These are phyloP conservation scores for Hephaestus fuliginosus DNA, from an alignment of 2,797 vertebrate genomes.

Conservation along the genomic window DNA sequence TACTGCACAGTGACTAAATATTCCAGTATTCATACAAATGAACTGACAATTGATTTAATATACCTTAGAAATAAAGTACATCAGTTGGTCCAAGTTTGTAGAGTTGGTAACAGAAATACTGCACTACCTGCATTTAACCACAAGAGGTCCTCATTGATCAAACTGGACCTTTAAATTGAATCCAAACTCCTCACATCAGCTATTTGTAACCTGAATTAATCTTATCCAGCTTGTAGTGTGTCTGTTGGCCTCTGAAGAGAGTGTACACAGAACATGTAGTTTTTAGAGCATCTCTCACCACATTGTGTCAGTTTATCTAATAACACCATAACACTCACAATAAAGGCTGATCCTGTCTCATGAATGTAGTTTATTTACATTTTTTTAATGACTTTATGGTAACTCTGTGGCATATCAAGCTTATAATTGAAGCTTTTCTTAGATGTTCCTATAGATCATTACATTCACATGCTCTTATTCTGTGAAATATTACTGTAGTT, in stretches of 20 bases:
- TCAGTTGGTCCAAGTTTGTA: not conserved
- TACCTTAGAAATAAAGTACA: not conserved
- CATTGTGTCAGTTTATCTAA: not conserved
- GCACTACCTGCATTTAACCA: slow-evolving; percentile 40
- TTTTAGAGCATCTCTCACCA: not conserved
- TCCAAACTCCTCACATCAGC: not conserved
- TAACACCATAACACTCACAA: not conserved
- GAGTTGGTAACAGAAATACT: not conserved
- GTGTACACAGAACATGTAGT: not conserved
- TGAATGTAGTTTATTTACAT: not conserved
- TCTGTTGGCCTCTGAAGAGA: not conserved
- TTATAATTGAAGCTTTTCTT: not conserved
- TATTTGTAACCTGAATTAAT: too few species aligned
- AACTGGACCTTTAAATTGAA: not conserved
- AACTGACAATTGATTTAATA: not conserved
- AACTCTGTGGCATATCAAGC: not conserved
- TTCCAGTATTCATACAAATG: not conserved
- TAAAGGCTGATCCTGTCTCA: not conserved
- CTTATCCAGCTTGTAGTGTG: not conserved
- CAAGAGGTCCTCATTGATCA: slow-evolving; percentile 38
- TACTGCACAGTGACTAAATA: not conserved
- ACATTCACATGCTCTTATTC: not conserved
- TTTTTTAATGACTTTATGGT: not conserved
- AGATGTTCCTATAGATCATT: not conserved
- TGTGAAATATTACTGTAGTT: slow-evolving; percentile 2